Evolutionary conservation across 2,888 invertebrate species (phyloP).

Genomic region (Bembecia ichneumoniformis): DNA sequence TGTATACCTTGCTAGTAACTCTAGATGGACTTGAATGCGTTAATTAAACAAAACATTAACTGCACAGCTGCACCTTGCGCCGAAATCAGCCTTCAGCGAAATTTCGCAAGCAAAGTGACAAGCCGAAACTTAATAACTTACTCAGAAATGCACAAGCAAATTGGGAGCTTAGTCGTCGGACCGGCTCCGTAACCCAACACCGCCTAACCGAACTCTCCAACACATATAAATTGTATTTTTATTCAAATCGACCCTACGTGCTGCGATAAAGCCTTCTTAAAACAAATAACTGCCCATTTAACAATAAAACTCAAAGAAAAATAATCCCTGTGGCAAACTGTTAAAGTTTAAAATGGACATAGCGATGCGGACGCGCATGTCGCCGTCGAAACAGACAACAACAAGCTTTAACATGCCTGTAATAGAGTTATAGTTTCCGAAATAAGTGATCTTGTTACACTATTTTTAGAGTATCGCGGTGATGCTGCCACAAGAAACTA

Average conservation of each 20-base stretch:
- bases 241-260: conserved; percentile 69
- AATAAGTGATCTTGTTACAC: conserved; percentile 36
- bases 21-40: conserved; percentile 5
- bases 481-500: conserved; percentile 30
- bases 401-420: conserved; percentile 48
- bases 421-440: conserved; percentile 58
- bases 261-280: conserved; percentile 63
- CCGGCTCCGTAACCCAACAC: conserved; percentile 67
- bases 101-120: conserved; percentile 69
- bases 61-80: background rate
- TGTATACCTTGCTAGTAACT: background rate
- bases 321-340: conserved; percentile 25
- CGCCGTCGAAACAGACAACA: conserved; percentile 34
- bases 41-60: conserved; percentile 7
- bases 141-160: conserved; percentile 69
- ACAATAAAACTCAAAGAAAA: conserved; percentile 23
- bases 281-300: conserved; percentile 62
- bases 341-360: conserved; percentile 28
- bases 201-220: conserved; percentile 56
- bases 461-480: conserved; percentile 34
- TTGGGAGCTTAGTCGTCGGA: conserved; percentile 58
- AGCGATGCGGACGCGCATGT: conserved; percentile 6
- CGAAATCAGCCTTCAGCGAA: conserved; percentile 47
- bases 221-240: conserved; percentile 73
- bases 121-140: conserved; percentile 72